phyloP scores from a whole-genome alignment of 2,888 invertebrate species.

The Orchestes rusci region DNA sequence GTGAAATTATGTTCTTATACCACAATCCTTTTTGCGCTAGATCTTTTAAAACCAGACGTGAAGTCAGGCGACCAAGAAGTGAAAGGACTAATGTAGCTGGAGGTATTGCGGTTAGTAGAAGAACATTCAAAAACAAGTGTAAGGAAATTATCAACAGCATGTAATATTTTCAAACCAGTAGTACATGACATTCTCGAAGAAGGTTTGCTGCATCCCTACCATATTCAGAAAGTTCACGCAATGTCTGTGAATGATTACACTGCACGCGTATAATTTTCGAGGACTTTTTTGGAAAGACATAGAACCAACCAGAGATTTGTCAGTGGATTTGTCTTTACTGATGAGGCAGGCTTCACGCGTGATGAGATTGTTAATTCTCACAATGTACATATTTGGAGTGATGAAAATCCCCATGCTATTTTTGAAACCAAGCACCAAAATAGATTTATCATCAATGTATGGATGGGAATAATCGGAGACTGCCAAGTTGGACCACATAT shows the following conservation, averaged over 20 bases:
- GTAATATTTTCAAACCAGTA: neutral
- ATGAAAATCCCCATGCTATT: constrained; percentile 3
- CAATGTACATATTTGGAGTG: constrained; percentile 1
- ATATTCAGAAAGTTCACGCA: constrained; percentile 1
- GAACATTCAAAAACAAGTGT: neutral
- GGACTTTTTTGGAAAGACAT: constrained; percentile 2
- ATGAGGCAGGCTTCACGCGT: constrained; percentile 5
- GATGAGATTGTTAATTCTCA: constrained; percentile 3
- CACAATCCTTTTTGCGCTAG: no score
- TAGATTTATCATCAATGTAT: constrained; percentile 3
- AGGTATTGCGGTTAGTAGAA: neutral
- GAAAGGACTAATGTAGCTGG: neutral
- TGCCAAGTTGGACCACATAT: constrained; percentile 3
- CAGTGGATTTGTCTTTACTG: no score
- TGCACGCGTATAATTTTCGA: neutral
- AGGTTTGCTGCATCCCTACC: neutral
- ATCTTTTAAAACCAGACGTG: neutral
- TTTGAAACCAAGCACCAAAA: constrained; percentile 4
- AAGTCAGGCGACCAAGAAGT: neutral
- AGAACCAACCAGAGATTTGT: neutral
- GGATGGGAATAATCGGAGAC: neutral
- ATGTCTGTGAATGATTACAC: neutral
- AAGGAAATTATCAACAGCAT: no score
- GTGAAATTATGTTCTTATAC: no score
- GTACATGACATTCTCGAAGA: neutral